These are phyloP conservation scores for Heterotis niloticus DNA, from an alignment of 2,113 vertebrate species.

Conservation along the genomic window DNA sequence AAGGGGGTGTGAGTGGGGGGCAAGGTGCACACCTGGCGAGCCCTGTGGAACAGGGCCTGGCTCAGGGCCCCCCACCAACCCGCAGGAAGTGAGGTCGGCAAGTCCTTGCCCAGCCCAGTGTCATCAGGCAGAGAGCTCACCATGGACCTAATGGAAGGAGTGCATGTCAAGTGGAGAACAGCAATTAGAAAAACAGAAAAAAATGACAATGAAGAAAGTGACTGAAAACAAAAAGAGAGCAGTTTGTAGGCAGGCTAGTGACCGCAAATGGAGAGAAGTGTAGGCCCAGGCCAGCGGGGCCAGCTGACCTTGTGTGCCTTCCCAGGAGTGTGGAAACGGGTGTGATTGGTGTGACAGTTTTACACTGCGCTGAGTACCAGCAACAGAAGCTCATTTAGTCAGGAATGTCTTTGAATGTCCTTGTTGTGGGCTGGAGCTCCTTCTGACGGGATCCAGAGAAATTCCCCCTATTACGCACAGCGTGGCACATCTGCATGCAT, in stretches of 20 bases:
- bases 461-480: conserved; percentile 4
- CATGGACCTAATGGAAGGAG: conserved; percentile 62
- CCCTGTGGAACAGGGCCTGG: conserved; percentile 58
- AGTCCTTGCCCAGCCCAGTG: conserved; percentile 48
- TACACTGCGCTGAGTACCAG: not conserved
- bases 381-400: not conserved
- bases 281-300: conserved; percentile 18
- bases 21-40: conserved; percentile 53
- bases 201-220: not conserved
- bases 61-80: conserved; percentile 56
- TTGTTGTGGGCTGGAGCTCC: not conserved
- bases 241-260: conserved; percentile 70
- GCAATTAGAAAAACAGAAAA: conserved; percentile 34
- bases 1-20: conserved; percentile 71
- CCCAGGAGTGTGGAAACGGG: not conserved
- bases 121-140: conserved; percentile 45
- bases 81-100: conserved; percentile 75
- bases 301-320: not conserved
- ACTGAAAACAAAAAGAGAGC: conserved; percentile 53
- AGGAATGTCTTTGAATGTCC: not conserved
- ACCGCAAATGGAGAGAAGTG: conserved; percentile 51
- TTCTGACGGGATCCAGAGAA: not conserved
- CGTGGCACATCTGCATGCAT: conserved; percentile 13
- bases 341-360: not conserved
- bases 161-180: conserved; percentile 34